Evolutionary conservation across 2,797 vertebrate genomes (phyloP), one percentile per base, ranked within the genome.

Genomic region (Linurgus olivaceus): DNA sequence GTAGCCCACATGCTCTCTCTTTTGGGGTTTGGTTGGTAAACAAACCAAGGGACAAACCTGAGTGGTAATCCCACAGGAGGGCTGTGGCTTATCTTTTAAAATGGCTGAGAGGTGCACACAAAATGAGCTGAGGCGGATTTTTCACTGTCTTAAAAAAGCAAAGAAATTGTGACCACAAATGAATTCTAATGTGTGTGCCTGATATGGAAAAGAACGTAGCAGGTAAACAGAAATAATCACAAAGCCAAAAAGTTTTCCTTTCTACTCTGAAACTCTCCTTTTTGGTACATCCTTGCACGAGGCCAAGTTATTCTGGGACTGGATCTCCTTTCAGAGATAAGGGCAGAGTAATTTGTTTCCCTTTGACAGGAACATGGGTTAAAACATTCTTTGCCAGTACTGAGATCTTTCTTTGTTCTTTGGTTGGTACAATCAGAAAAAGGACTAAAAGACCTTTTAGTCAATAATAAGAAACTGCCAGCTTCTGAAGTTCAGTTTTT

Each of bases 291-390:
- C 83, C 48, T 95, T 2, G 10, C 40, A 44, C 28, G 79, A 92
- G 88, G 63, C 91, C 55, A 68, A 66, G 76, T 86, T 91, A 61
- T 44, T 91, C 79, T 51, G 63, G 52, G 75, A 45, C 38, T 93
- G 57, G 78, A 87, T 90, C 42, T 29, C 78, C 79, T 97, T 97
- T 97, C 94, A 96, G 67, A 96, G 95, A 96, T 95, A 97, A 97
- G 59, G 65, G 40, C 55, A 91, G 67, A 90, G 37, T 80, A 96
- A 96, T 95, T 97, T 97, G 96, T 97, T 95, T 86, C 85, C 33
- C 23, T 97, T 97, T 97, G 93, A 97, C 0, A 2, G 48, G 50
- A 91, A 93, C 95, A 94, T 73, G 51, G 86, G 71, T 94, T 95
- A 95, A 95, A 94, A 91, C 70, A 72, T 90, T 95, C 90, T 89